phyloP scores from a whole-genome alignment of 2,888 invertebrate genomes.

The Caenorhabditis sinica region DNA sequence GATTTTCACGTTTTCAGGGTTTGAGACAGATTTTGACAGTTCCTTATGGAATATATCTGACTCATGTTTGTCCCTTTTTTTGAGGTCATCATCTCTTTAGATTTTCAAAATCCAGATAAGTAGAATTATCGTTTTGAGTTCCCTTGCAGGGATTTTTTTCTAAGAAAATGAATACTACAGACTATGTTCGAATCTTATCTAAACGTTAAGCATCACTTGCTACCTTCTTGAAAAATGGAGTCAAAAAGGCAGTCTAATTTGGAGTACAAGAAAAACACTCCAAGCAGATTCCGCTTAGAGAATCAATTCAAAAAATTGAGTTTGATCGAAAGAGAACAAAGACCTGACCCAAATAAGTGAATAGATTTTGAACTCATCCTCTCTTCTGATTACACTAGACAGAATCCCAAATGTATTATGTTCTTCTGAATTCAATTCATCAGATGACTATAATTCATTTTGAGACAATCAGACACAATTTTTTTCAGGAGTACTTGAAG shows the following conservation, averaged over 20 bases:
- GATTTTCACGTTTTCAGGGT: neutral
- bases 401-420: neutral
- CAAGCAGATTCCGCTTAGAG: too few species aligned
- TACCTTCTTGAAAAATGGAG: too few species aligned
- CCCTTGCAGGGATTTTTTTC: too few species aligned
- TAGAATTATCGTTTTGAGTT: too few species aligned
- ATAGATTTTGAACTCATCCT: constrained; percentile 12
- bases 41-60: neutral
- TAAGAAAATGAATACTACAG: too few species aligned
- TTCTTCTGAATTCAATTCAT: constrained; percentile 8
- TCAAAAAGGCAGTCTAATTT: too few species aligned
- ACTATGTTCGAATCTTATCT: too few species aligned
- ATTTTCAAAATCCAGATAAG: neutral
- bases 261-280: too few species aligned
- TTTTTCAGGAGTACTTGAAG: constrained; percentile 15
- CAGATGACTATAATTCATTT: constrained; percentile 22
- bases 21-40: neutral
- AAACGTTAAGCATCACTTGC: too few species aligned
- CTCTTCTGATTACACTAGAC: neutral
- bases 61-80: neutral
- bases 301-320: too few species aligned
- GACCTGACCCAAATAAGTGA: too few species aligned
- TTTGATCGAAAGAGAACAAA: too few species aligned
- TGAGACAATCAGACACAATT: constrained; percentile 5
- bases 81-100: neutral